Evolutionary conservation across 53 echinoderm and acorn worm genomes (phyloP), one percentile per base, ranked within the genome.

Genomic region (Antedon mediterranea): DNA sequence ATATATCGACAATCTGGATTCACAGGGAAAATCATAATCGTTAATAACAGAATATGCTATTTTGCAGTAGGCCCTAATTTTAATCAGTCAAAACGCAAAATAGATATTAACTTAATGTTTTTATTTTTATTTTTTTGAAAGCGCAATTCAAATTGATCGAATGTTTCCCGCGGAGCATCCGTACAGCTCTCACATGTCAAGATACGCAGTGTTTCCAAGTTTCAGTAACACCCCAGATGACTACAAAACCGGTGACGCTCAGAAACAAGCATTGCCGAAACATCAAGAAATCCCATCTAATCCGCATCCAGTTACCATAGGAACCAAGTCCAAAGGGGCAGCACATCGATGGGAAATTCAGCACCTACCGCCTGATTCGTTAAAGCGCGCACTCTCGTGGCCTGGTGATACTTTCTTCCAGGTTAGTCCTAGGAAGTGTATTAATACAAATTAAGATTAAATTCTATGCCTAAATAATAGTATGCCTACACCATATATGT

Each of bases 401-500:
- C 97, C 95, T 14, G 97, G 97, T 30, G 97, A 97, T 84, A 86
- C 43, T 20, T 97, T 97, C 88, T 97, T 89, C 70, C 97, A 97
- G 97, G 97, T 97, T 82, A 83, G 20, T 14, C 26, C 0, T 74
- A 5, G 33, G 33, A 20, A 31, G 28, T 79, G 13, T 27, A 13
- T 78, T 71, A 11, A 0, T 18, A 33, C 77, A 8, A 33, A 76
- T 26, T 34, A 76, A 57, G 70, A 57, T 18, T 57, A 57, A 18
- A 26, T 18, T 15, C 15, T 57, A 15, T 26, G 18, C 18, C 70
- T 57, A 15, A 57, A 57, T 57, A 57, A 57, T 15, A 57, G 26
- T 57, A 26, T 57, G 26, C 70, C 26, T 18, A 18, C 70, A 57
- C 26, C 15, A 18, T 26, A 18, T 26, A 18, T 70, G 15, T 57